A percentile compares a stretch with the other conserved stretches of the same genome.
Evolutionary conservation across 2,797 vertebrate genomes (phyloP).

Genomic region (Halcyon leucocephala): DNA sequence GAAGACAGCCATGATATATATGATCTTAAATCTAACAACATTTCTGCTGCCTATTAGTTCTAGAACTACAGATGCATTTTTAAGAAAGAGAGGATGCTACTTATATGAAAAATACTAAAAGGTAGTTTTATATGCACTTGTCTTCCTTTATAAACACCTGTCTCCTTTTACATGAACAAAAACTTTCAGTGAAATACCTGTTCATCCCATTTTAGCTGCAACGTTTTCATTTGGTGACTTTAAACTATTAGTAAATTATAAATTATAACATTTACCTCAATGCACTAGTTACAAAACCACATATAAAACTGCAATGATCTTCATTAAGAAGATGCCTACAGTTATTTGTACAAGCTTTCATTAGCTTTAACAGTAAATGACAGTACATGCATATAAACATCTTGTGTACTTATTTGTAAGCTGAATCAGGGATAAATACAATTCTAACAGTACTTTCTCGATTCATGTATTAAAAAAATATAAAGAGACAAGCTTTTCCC

Average conservation of each 20-base stretch:
- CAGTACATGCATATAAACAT: background rate
- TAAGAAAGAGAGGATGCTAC: background rate
- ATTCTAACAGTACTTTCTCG: background rate
- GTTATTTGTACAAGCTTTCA: conserved; percentile 17
- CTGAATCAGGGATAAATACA: background rate
- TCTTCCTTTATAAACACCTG: background rate
- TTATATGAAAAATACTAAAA: background rate
- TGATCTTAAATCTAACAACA: background rate
- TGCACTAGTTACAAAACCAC: background rate
- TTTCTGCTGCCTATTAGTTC: background rate
- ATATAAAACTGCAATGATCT: background rate
- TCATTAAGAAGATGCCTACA: conserved; percentile 27
- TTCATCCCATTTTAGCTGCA: background rate
- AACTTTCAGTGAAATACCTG: background rate
- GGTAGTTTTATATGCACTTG: background rate
- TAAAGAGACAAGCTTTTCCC: background rate
- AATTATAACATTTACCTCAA: background rate
- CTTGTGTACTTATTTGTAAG: background rate
- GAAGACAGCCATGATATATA: rapidly evolving
- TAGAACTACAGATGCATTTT: background rate
- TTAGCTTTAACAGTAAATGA: background rate
- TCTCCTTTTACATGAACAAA: background rate
- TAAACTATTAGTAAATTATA: background rate
- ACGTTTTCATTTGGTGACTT: background rate
- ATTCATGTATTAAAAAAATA: background rate